A percentile compares a stretch with the other conserved stretches of the same genome.
phyloP scores from a whole-genome alignment of 1,140 invertebrate species.

The Sarcophaga peregrina region DNA sequence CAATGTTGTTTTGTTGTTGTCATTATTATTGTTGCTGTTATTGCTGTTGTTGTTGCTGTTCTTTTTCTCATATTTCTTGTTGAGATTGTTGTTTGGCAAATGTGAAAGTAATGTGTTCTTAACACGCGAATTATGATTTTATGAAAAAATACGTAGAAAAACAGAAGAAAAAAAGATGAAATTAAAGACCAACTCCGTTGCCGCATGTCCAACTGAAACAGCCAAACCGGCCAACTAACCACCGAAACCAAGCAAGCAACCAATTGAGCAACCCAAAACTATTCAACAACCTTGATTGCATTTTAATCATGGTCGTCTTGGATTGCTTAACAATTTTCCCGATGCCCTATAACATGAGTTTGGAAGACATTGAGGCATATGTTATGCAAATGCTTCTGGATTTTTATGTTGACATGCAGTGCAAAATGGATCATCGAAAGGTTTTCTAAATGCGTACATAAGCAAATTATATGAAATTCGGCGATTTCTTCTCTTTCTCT shows the following conservation, averaged over 20 bases:
- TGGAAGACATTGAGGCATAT: no score
- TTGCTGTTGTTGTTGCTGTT: background rate
- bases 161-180: background rate
- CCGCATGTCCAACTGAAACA: background rate
- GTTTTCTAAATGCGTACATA: no score
- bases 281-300: slow-evolving; percentile 35
- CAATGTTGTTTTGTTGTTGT: background rate
- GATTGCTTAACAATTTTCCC: background rate
- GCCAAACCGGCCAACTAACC: no score
- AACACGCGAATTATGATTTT: slow-evolving; percentile 65
- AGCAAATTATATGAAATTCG: no score
- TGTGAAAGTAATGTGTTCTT: slow-evolving; percentile 65
- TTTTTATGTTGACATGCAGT: no score
- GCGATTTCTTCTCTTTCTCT: no score
- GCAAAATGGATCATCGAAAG: no score
- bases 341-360: background rate
- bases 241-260: no score
- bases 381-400: no score
- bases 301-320: slow-evolving; percentile 28
- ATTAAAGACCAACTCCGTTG: background rate
- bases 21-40: background rate
- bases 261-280: background rate
- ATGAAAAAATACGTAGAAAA: slow-evolving; percentile 51
- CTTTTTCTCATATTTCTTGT: background rate
- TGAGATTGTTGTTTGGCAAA: slow-evolving; percentile 46